Percentiles rank a stretch among this genome's conserved stretches.
phyloP scores from a whole-genome alignment of 2,113 vertebrate genomes.

The Aldabrachelys gigantea region DNA sequence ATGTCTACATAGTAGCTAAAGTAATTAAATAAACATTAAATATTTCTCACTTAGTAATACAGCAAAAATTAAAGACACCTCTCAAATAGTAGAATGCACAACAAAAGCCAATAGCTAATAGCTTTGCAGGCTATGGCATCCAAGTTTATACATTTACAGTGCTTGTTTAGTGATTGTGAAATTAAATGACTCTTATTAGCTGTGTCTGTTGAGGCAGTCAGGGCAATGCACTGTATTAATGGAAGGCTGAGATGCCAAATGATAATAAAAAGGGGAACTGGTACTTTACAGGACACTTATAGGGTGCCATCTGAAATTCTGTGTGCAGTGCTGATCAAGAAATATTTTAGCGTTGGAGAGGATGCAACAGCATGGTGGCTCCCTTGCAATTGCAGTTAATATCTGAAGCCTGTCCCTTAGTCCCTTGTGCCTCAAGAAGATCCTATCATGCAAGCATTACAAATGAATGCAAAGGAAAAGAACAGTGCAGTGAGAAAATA shows the following conservation, averaged over 20 bases:
- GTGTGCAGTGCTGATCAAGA: rapidly evolving
- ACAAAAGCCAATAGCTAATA: constrained; percentile 40
- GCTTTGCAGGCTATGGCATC: not conserved
- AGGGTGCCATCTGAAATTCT: not conserved
- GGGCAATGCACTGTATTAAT: not conserved
- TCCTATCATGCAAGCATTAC: not conserved
- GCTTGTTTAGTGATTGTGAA: constrained; percentile 20
- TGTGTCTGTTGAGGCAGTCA: not conserved
- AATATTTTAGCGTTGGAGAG: not conserved
- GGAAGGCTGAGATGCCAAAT: not conserved
- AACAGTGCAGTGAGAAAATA: not conserved
- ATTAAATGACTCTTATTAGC: not conserved
- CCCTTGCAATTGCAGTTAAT: not conserved
- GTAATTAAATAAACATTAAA: constrained; percentile 68
- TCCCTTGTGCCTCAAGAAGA: not conserved
- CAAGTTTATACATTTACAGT: not conserved
- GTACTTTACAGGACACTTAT: not conserved
- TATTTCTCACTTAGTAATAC: constrained; percentile 49
- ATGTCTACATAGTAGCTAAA: constrained; percentile 45
- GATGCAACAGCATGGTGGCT: rapidly evolving
- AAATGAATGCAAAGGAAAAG: rapidly evolving
- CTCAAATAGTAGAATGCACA: constrained; percentile 57
- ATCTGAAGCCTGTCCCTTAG: not conserved
- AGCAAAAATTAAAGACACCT: constrained; percentile 46
- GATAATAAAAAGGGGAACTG: not conserved